These are phyloP conservation scores for Bombus sylvicola DNA, from an alignment of 1,140 invertebrate species.

Conservation along the genomic window DNA sequence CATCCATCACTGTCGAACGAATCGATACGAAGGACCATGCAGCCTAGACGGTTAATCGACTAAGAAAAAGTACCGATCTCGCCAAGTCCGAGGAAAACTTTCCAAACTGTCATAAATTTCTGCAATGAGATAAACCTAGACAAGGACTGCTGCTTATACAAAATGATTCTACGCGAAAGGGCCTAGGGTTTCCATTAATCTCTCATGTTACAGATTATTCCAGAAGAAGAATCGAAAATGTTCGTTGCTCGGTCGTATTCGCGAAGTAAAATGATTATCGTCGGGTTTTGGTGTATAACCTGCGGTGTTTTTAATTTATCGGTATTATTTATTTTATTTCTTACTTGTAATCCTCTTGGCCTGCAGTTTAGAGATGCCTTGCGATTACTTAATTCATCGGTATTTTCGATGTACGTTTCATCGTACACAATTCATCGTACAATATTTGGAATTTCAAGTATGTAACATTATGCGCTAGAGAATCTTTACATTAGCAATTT, in stretches of 20 bases:
- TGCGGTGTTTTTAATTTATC: too few relatives aligned
- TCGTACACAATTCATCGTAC: too few relatives aligned
- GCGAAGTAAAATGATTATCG: not conserved
- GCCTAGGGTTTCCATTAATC: not conserved
- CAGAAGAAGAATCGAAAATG: not conserved
- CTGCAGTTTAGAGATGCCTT: too few relatives aligned
- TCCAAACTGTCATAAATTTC: not conserved
- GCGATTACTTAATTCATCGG: not conserved
- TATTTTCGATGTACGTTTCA: not conserved
- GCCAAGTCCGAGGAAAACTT: constrained; percentile 27
- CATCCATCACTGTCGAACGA: constrained; percentile 50
- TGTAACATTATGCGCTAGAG: not conserved
- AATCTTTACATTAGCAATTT: not conserved
- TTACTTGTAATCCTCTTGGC: too few relatives aligned
- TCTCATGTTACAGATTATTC: too few relatives aligned
- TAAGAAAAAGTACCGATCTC: constrained; percentile 26
- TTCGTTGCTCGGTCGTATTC: not conserved
- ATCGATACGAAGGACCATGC: constrained; percentile 35
- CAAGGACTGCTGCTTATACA: not conserved
- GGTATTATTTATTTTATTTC: too few relatives aligned
- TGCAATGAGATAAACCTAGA: constrained; percentile 39
- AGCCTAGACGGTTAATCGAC: constrained; percentile 36
- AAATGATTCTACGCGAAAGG: constrained; percentile 9
- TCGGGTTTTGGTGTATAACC: too few relatives aligned
- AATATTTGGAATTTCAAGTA: not conserved